phyloP scores from a whole-genome alignment of 2,797 vertebrate species.

The Poliocrania exsul region DNA sequence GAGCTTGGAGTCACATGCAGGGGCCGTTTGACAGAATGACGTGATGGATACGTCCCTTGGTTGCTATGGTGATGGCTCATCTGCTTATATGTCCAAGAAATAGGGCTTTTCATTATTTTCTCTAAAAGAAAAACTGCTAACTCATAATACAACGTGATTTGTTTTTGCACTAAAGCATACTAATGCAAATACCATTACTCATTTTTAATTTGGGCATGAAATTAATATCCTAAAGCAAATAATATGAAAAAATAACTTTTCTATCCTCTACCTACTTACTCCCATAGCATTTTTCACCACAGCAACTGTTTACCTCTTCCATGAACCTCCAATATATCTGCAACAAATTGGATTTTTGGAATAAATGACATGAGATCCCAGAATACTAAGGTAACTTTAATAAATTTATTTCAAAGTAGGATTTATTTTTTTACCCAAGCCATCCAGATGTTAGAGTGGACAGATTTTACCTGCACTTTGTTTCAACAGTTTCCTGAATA shows the following conservation, averaged over 20 bases:
- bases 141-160: conserved; percentile 51
- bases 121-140: conserved; percentile 59
- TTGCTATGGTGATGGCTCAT: conserved; percentile 66
- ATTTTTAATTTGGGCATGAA: conserved; percentile 47
- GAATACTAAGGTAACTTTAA: conserved; percentile 2
- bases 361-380: not conserved
- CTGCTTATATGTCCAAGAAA: conserved; percentile 67
- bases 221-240: conserved; percentile 42
- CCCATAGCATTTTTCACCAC: not conserved
- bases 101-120: conserved; percentile 58
- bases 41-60: conserved; percentile 15
- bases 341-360: conserved; percentile 50
- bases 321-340: not conserved
- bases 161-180: not conserved
- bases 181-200: conserved; percentile 30
- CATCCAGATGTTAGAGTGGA: conserved; percentile 4
- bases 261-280: not conserved
- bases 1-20: conserved; percentile 65
- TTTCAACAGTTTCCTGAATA: not conserved
- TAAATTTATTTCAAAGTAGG: conserved; percentile 19
- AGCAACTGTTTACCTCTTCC: not conserved
- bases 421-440: not conserved
- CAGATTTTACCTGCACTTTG: not conserved
- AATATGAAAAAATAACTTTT: conserved; percentile 6
- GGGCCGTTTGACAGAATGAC: conserved; percentile 55